phyloP scores from a whole-genome alignment of 1,140 invertebrate genomes.

The Philaenus spumarius region DNA sequence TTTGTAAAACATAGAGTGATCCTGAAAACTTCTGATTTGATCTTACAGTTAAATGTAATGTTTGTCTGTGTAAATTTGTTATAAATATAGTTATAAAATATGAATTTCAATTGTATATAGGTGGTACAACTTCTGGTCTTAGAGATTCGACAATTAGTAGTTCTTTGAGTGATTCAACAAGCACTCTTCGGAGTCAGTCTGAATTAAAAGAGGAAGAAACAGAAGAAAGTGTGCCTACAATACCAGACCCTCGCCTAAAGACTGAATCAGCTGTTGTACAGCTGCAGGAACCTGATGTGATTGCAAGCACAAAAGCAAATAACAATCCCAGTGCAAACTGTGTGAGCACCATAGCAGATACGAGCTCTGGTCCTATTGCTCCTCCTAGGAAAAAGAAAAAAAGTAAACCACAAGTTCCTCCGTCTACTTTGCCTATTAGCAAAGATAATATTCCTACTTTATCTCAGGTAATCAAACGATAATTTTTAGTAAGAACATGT shows the following conservation, averaged over 20 bases:
- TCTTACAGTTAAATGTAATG: too few relatives aligned
- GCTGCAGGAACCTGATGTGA: conserved; percentile 84
- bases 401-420: conserved; percentile 42
- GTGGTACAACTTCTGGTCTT: neutral
- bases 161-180: conserved; percentile 22
- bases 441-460: conserved; percentile 15
- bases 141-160: conserved; percentile 9
- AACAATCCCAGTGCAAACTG: too few relatives aligned
- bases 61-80: too few relatives aligned
- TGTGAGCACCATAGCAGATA: neutral
- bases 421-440: conserved; percentile 17
- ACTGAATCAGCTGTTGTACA: neutral
- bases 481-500: too few relatives aligned
- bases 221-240: conserved; percentile 24
- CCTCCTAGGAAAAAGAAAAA: conserved; percentile 77
- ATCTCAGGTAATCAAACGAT: conserved; percentile 21
- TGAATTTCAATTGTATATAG: neutral
- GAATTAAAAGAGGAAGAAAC: conserved; percentile 14
- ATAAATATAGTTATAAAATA: too few relatives aligned
- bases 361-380: conserved; percentile 54
- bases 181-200: conserved; percentile 20
- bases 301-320: conserved; percentile 78
- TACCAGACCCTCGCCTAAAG: conserved; percentile 22
- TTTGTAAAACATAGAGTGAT: too few relatives aligned
- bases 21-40: too few relatives aligned